A percentile compares a stretch with the other conserved stretches of the same genome.
Evolutionary conservation across 2,113 vertebrate genomes (phyloP).

Genomic region (Abramis brama): DNA sequence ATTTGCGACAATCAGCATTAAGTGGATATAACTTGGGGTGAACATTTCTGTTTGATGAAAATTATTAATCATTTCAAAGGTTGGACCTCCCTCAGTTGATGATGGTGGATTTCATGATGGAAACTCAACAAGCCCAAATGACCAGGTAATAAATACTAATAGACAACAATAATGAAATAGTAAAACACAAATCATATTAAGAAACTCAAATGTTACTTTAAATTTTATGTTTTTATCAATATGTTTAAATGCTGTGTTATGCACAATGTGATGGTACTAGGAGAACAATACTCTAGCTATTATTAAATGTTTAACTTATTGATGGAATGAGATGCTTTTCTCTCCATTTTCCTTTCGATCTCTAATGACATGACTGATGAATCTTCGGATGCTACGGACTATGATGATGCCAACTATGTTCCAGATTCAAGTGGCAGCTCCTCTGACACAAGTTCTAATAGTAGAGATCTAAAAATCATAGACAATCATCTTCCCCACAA

Average conservation of each 20-base stretch:
- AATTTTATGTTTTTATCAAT: background rate
- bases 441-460: background rate
- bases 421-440: background rate
- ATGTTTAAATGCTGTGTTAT: no score
- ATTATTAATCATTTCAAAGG: background rate
- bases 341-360: background rate
- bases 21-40: background rate
- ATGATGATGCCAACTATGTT: slow-evolving; percentile 2
- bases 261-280: no score
- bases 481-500: background rate
- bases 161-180: background rate
- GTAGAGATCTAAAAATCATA: slow-evolving; percentile 1
- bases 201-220: background rate
- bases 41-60: background rate
- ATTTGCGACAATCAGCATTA: background rate
- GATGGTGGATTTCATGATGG: background rate
- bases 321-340: background rate
- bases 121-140: background rate
- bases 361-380: background rate
- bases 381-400: background rate
- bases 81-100: background rate
- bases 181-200: background rate
- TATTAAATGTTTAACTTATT: no score
- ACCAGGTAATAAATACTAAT: background rate
- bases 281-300: no score